A percentile compares a stretch with the other conserved stretches of the same genome.
phyloP scores from a whole-genome alignment of 2,797 vertebrate species.

The Acanthopagrus latus region DNA sequence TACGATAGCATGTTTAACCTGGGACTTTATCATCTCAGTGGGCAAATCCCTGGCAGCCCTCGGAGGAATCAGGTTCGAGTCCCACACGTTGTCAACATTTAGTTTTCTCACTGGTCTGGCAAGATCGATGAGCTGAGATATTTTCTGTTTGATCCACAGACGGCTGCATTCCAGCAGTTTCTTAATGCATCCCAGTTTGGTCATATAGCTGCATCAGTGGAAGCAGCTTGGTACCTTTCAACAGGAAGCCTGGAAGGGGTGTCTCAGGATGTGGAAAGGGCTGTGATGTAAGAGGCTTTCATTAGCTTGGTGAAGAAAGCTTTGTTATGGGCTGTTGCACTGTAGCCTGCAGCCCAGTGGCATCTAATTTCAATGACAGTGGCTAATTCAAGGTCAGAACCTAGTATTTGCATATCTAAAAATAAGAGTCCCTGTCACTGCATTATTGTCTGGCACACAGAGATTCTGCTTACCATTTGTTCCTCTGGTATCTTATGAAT shows the following conservation, averaged over 20 bases:
- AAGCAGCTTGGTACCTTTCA: constrained; percentile 89
- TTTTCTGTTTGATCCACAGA: constrained; percentile 80
- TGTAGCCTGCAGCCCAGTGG: constrained; percentile 71
- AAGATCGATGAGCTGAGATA: neutral
- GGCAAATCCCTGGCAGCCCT: constrained; percentile 81
- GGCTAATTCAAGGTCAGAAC: constrained; percentile 78
- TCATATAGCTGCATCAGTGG: constrained; percentile 88
- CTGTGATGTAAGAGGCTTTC: constrained; percentile 89
- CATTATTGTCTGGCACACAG: constrained; percentile 50
- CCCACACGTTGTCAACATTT: neutral
- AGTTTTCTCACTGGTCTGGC: neutral
- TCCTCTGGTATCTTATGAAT: constrained; percentile 59
- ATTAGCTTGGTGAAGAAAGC: constrained; percentile 64
- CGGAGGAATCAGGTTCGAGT: constrained; percentile 88
- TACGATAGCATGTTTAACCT: constrained; percentile 91
- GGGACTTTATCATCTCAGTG: constrained; percentile 88
- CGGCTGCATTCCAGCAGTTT: constrained; percentile 89
- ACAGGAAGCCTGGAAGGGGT: constrained; percentile 89
- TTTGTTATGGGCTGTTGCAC: constrained; percentile 71
- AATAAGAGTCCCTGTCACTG: constrained; percentile 66
- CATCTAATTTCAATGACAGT: constrained; percentile 74
- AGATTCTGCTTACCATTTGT: constrained; percentile 44
- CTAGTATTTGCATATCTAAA: constrained; percentile 80
- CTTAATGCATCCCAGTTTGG: constrained; percentile 89
- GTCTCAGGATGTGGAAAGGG: constrained; percentile 87